These are phyloP conservation scores for Saccostrea echinata DNA, from an alignment of 1,140 invertebrate species.

Conservation along the genomic window DNA sequence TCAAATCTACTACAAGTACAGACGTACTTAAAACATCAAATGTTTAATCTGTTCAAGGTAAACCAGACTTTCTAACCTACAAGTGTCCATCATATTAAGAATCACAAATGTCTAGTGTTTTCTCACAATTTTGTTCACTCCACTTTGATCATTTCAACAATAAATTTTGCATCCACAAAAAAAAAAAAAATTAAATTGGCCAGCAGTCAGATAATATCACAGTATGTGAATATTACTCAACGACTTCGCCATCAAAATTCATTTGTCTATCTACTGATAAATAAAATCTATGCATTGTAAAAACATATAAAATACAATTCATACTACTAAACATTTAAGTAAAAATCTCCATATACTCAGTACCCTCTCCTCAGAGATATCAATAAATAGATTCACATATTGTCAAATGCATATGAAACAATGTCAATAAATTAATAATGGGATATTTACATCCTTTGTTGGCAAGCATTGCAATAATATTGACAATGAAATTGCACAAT, in stretches of 20 bases:
- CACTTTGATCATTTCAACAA: background rate
- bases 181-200: background rate
- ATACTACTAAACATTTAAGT: constrained; percentile 16
- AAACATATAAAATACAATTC: constrained; percentile 34
- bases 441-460: constrained; percentile 37
- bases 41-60: too few relatives aligned
- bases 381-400: constrained; percentile 24
- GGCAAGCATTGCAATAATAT: constrained; percentile 36
- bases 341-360: constrained; percentile 1
- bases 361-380: background rate
- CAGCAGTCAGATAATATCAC: constrained; percentile 27
- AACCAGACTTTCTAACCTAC: too few relatives aligned
- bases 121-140: constrained; percentile 13
- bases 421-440: constrained; percentile 36
- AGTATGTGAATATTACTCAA: constrained; percentile 17
- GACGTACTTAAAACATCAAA: too few relatives aligned
- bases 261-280: constrained; percentile 16
- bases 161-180: background rate
- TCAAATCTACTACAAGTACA: too few relatives aligned
- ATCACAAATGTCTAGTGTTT: background rate
- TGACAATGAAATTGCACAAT: constrained; percentile 39
- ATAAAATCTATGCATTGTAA: constrained; percentile 21
- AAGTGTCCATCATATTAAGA: too few relatives aligned
- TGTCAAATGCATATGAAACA: constrained; percentile 26
- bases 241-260: constrained; percentile 20